These are phyloP conservation scores for Tanypteryx hageni DNA, from an alignment of 2,888 invertebrate genomes.

Conservation along the genomic window DNA sequence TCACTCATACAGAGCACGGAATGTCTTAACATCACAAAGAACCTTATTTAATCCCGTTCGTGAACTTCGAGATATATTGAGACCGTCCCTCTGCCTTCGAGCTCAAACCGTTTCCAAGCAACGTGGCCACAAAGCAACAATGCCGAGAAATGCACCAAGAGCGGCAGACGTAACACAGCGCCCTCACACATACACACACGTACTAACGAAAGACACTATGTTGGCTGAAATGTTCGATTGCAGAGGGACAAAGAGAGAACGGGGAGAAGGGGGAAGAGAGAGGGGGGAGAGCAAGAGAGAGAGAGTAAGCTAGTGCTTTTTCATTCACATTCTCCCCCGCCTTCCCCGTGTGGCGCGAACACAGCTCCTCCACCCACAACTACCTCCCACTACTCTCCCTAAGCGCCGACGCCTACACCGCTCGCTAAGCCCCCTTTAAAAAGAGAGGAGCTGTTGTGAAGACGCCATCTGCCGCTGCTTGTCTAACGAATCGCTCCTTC, in stretches of 20 bases:
- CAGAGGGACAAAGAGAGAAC: not conserved
- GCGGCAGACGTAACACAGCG: not conserved
- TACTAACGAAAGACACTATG: too few species aligned
- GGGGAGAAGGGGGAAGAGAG: not conserved
- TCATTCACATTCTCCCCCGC: not conserved
- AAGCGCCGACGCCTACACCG: not conserved
- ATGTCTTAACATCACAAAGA: not conserved
- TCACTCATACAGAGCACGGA: not conserved
- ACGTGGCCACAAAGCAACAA: conserved; percentile 19
- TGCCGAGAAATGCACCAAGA: not conserved
- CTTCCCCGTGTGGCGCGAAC: not conserved
- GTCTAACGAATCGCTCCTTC: not conserved
- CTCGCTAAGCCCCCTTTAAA: not conserved
- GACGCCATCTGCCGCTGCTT: conserved; percentile 5
- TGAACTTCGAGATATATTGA: too few species aligned
- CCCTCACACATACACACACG: too few species aligned
- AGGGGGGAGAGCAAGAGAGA: not conserved
- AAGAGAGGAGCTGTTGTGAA: conserved; percentile 28
- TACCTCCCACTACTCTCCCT: not conserved
- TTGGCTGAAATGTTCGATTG: too few species aligned
- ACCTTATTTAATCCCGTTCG: not conserved
- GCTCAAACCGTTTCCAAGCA: conserved; percentile 23
- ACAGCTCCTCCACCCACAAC: too few species aligned
- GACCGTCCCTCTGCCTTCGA: not conserved
- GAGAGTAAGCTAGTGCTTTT: too few species aligned